Base-by-base conservation (phyloP, 2,797 vertebrate species). In the Distichodus sexfasciatus region DNA sequence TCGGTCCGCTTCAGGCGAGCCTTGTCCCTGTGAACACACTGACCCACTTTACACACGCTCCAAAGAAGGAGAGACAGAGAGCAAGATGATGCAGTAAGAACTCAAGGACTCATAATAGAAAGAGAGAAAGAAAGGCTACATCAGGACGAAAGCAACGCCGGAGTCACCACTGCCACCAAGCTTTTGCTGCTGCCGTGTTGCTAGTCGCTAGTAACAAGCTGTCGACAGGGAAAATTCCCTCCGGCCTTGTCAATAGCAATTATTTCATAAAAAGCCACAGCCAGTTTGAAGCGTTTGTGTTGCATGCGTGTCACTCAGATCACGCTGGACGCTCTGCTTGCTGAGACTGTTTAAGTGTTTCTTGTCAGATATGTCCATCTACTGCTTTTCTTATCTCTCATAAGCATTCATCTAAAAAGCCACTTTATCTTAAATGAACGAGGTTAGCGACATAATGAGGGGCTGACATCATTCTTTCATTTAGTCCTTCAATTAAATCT, bases 41-140 rank as follows among this genome's bases (percentile, higher is more conserved):
- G 74, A 76, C 74, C 74, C 53, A 76, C 58, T 72, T 76, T 59
- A 21, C 40, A 53, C 38, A 21, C 36, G 43, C 55, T 58, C 36
- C 14, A 41, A 15, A 33, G 50, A 63, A 57, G 55, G 48, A 67
- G 41, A 55, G 38, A 57, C 5, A 8, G 2, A 24, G 24, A 4
- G 43, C 60, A 54, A 14, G 17, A 48, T 62, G 48, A 44, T 43
- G 54, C 46, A 48, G 38, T n/a, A 53, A 31, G 38, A 17, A 7
- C 48, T 29, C 10, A 46, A 28, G 38, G 21, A 14, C 7, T 41
- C 10, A n/a, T n/a, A n/a, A n/a, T n/a, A n/a, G n/a, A n/a, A n/a
- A n/a, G 21, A 38, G 33, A 67, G 47, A 26, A 55, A 57, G 29
- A 57, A 69, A 33, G 51, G 50, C 65, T 43, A 66, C 21, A 44